Evolutionary conservation across 2,888 invertebrate genomes (phyloP), one percentile per base, ranked within the genome.

Genomic region (Athrips mouffetella): DNA sequence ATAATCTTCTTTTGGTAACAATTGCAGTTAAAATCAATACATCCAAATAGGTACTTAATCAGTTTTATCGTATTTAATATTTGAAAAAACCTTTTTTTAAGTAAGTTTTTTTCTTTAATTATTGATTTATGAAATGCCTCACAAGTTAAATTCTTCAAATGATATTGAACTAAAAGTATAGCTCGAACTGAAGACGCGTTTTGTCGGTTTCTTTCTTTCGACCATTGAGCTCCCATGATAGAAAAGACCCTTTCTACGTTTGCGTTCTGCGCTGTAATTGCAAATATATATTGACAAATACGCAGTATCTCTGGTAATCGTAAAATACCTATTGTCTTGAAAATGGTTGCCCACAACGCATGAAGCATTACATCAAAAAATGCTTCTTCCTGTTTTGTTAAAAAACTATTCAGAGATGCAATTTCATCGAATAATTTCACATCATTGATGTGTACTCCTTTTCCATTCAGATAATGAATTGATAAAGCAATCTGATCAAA

Each of bases 211-310:
- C 48, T 7, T n/a, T 7, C 30, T 30, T 10, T 30, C 6, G 30
- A 30, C 30, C 30, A 30, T 30, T 4, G n/a, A n/a, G n/a, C n/a
- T n/a, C n/a, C n/a, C n/a, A n/a, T n/a, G n/a, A 57, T 8, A 3
- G 30, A 30, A n/a, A 30, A 30, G 11, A 37, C 16, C 16, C 57
- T 57, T 55, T 59, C 55, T 48, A 59, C 55, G 42, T 54, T 57
- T 51, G 55, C 55, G 48, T 57, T 55, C 16, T 59, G 57, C 10
- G 53, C 55, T 52, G 51, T 48, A 10, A 57, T 59, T 44, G 57
- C 54, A 59, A 59, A 59, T 52, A 53, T 50, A 51, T 47, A 49
- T 37, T 42, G 27, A 30, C 48, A 52, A 47, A 49, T 51, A 51
- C 54, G 51, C 51, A 55, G 10, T 52, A 54, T 48, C 49, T 55